A percentile compares a stretch with the other conserved stretches of the same genome.
Conservation (phyloP, 2,888 invertebrate genomes). For the Leucozona laternaria region DNA sequence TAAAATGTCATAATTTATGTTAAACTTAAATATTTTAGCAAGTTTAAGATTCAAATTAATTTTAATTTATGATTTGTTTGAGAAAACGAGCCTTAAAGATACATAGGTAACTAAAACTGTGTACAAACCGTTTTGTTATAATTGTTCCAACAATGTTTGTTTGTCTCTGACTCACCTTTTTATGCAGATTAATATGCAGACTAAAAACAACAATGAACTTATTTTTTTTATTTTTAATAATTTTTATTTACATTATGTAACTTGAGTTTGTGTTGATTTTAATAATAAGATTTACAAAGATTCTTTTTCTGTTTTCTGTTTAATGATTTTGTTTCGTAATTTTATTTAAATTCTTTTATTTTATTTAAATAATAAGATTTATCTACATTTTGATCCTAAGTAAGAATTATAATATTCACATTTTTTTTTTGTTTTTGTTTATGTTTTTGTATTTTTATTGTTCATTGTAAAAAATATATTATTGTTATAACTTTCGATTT, state of each 20-base stretch:
- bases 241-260: slow-evolving; percentile 69
- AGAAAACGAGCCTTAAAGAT: too few relatives aligned
- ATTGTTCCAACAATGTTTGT: not conserved
- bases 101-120: too few relatives aligned
- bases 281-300: slow-evolving; percentile 53
- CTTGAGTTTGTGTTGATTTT: slow-evolving; percentile 65
- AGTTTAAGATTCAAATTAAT: too few relatives aligned
- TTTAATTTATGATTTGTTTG: too few relatives aligned
- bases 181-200: too few relatives aligned
- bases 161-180: not conserved
- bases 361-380: slow-evolving; percentile 34
- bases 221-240: not conserved
- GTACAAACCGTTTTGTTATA: not conserved
- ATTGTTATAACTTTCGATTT: slow-evolving; percentile 61
- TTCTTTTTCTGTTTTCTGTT: not conserved
- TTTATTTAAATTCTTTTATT: slow-evolving; percentile 34
- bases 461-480: slow-evolving; percentile 74
- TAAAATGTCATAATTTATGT: too few relatives aligned
- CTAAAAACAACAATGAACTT: not conserved
- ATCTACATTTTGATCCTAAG: slow-evolving; percentile 59
- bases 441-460: slow-evolving; percentile 33
- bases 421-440: slow-evolving; percentile 52
- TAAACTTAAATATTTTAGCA: too few relatives aligned
- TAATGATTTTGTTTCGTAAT: slow-evolving; percentile 5
- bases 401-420: slow-evolving; percentile 60